Evolutionary conservation across 2,113 vertebrate species (phyloP).

Genomic region (Haemorhous mexicanus): DNA sequence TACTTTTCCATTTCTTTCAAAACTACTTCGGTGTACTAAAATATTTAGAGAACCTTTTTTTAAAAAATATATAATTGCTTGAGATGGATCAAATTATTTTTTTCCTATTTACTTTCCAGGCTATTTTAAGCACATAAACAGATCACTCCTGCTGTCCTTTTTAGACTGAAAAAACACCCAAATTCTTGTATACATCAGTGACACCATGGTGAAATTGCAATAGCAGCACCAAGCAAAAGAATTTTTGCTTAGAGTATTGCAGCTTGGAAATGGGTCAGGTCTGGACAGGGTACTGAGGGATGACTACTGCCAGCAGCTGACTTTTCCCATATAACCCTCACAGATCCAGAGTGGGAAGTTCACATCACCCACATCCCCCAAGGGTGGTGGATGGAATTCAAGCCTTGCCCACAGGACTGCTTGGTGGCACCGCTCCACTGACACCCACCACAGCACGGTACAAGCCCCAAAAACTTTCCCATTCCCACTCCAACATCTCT

Average conservation of each 20-base stretch:
- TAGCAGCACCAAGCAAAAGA: not conserved
- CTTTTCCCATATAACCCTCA: not conserved
- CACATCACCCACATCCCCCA: not conserved
- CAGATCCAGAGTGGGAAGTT: not conserved
- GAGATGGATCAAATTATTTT: not conserved
- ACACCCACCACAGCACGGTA: not conserved
- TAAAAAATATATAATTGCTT: not conserved
- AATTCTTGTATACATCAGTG: too few relatives aligned
- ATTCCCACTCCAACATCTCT: not conserved
- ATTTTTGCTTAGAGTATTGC: not conserved
- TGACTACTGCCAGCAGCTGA: not conserved
- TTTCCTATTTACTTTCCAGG: not conserved
- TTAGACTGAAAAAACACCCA: fast-evolving
- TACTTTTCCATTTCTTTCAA: not conserved
- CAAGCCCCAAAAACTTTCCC: not conserved
- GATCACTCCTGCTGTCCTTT: not conserved
- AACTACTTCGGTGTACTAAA: not conserved
- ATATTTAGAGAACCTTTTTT: not conserved
- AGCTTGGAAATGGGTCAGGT: not conserved
- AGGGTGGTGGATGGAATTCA: fast-evolving
- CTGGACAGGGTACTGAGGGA: not conserved
- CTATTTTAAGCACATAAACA: not conserved
- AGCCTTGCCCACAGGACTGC: too few relatives aligned
- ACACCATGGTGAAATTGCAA: not conserved
- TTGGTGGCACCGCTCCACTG: not conserved